Conservation (phyloP, 2,113 vertebrate genomes). For the Pseudolaguvia tuberculata region DNA sequence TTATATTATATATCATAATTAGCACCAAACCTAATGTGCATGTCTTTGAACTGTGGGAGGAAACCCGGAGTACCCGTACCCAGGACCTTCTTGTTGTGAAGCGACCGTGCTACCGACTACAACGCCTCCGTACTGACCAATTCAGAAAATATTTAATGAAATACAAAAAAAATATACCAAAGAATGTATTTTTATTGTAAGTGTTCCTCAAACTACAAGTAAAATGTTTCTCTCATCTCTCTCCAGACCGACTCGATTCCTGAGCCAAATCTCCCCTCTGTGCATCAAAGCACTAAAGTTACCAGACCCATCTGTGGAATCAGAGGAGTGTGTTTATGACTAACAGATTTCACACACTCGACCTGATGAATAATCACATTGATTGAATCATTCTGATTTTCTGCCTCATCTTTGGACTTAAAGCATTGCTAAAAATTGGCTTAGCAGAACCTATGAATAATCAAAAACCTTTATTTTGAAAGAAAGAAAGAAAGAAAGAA, state of each 20-base stretch:
- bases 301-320: conserved; percentile 10
- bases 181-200: background rate
- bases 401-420: too few relatives aligned
- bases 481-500: too few relatives aligned
- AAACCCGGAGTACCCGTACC: too few relatives aligned
- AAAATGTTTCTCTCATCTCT: background rate
- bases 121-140: background rate
- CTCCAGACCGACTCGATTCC: background rate
- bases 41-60: too few relatives aligned
- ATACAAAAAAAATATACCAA: background rate
- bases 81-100: too few relatives aligned
- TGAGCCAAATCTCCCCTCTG: conserved; percentile 4
- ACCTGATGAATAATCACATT: conserved; percentile 6
- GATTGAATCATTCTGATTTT: background rate
- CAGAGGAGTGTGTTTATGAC: conserved; percentile 11
- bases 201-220: background rate
- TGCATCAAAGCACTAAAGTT: background rate
- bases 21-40: too few relatives aligned
- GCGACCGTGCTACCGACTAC: too few relatives aligned
- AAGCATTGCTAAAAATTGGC: background rate
- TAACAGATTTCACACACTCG: background rate
- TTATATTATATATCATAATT: too few relatives aligned
- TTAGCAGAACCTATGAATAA: conserved; percentile 3
- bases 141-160: background rate
- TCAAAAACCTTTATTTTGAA: background rate